phyloP scores from a whole-genome alignment of 2,888 invertebrate genomes.

The Thumatha senex region DNA sequence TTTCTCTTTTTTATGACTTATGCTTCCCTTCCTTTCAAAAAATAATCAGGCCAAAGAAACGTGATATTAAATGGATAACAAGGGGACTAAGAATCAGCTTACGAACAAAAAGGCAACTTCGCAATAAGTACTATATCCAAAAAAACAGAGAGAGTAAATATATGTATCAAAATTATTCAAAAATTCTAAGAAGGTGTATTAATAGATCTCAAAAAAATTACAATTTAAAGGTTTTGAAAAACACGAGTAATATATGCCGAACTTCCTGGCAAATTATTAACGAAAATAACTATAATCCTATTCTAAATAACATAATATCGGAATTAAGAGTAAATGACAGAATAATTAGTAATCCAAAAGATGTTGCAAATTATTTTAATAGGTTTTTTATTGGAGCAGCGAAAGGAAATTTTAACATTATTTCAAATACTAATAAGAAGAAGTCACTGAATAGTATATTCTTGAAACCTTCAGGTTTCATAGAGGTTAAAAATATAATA shows the following conservation, averaged over 20 bases:
- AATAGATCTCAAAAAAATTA: not conserved
- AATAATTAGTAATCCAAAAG: not conserved
- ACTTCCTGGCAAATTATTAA: not conserved
- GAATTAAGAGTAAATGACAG: not conserved
- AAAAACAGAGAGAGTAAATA: not conserved
- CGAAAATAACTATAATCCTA: not conserved
- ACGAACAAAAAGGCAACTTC: not conserved
- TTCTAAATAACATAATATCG: not conserved
- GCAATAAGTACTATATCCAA: not conserved
- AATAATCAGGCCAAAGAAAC: not conserved
- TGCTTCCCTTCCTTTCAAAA: not conserved
- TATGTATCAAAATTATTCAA: not conserved
- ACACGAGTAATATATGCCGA: not conserved
- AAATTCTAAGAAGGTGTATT: conserved; percentile 3
- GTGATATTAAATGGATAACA: not conserved
- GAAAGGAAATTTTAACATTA: not conserved
- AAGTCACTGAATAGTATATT: not conserved
- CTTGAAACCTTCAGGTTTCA: not conserved
- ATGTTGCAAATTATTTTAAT: not conserved
- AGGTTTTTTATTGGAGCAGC: not conserved
- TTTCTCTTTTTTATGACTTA: not conserved
- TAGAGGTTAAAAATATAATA: not conserved
- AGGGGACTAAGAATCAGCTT: not conserved
- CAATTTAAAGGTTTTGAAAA: not conserved
- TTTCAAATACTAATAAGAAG: not conserved